Conservation (phyloP, 2,888 invertebrate species). For the Perizoma flavofasciatum region DNA sequence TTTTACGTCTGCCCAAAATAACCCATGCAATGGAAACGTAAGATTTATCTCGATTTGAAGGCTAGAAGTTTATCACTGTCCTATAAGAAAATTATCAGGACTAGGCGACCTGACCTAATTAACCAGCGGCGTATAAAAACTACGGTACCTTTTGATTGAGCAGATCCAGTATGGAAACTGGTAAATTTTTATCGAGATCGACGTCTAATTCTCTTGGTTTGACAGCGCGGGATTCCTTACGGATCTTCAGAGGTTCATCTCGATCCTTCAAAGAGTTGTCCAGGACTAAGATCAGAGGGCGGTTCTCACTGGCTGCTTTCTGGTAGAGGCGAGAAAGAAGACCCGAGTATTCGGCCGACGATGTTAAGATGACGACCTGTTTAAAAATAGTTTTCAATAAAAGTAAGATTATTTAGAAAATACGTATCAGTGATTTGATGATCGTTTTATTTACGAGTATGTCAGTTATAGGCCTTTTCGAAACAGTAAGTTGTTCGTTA, state of each 20-base stretch:
- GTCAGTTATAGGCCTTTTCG: too few species aligned
- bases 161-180: conserved; percentile 6
- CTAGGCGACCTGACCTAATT: too few species aligned
- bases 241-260: neutral
- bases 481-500: too few species aligned
- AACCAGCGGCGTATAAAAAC: neutral
- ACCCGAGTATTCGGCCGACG: conserved; percentile 27
- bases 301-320: conserved; percentile 39
- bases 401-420: neutral
- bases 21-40: too few species aligned
- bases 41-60: too few species aligned
- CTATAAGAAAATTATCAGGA: too few species aligned
- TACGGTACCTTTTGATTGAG: conserved; percentile 10
- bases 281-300: conserved; percentile 50
- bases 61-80: too few species aligned
- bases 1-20: too few species aligned
- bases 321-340: conserved; percentile 46
- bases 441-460: too few species aligned
- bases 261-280: conserved; percentile 35
- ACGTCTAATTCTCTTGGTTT: conserved; percentile 1
- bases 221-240: neutral
- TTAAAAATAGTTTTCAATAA: conserved; percentile 7
- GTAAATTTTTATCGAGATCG: neutral
- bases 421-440: too few species aligned
- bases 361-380: conserved; percentile 24